phyloP scores from a whole-genome alignment of 35 echinoderm and acorn worm genomes.

The Acanthaster planci region DNA sequence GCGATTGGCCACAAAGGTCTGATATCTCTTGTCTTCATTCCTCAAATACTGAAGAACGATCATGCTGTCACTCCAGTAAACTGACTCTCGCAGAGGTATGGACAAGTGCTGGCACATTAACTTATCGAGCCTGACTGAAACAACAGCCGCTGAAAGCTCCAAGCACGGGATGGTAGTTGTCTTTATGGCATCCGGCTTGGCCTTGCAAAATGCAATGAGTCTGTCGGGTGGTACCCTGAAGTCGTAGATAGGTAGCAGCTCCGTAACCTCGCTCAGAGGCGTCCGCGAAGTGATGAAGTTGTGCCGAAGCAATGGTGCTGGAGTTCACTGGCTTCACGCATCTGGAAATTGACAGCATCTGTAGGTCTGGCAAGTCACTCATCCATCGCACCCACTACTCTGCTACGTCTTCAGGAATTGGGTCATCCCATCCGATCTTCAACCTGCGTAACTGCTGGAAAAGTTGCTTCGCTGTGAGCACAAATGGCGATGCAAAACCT shows the following conservation, averaged over 20 bases:
- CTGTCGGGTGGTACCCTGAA: slow-evolving; percentile 21
- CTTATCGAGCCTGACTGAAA: not conserved
- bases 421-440: slow-evolving; percentile 60
- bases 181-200: slow-evolving; percentile 9
- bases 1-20: slow-evolving; percentile 64
- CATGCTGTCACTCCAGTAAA: slow-evolving; percentile 65
- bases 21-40: slow-evolving; percentile 45
- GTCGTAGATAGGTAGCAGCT: slow-evolving; percentile 38
- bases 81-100: slow-evolving; percentile 5
- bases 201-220: slow-evolving; percentile 31
- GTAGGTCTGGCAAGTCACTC: slow-evolving; percentile 19
- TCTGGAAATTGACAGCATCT: slow-evolving; percentile 23
- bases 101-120: slow-evolving; percentile 29
- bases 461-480: slow-evolving; percentile 48
- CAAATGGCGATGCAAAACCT: slow-evolving; percentile 43
- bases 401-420: not conserved
- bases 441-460: slow-evolving; percentile 53
- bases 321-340: slow-evolving; percentile 55
- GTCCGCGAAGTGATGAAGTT: slow-evolving; percentile 58
- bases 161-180: not conserved
- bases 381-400: slow-evolving; percentile 44
- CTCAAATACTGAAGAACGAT: slow-evolving; percentile 53
- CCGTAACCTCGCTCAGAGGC: slow-evolving; percentile 53
- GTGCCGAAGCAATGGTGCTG: slow-evolving; percentile 1
- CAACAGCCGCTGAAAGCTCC: not conserved